Conservation (phyloP, 1,140 invertebrate genomes). For the Drosophila sp. region DNA sequence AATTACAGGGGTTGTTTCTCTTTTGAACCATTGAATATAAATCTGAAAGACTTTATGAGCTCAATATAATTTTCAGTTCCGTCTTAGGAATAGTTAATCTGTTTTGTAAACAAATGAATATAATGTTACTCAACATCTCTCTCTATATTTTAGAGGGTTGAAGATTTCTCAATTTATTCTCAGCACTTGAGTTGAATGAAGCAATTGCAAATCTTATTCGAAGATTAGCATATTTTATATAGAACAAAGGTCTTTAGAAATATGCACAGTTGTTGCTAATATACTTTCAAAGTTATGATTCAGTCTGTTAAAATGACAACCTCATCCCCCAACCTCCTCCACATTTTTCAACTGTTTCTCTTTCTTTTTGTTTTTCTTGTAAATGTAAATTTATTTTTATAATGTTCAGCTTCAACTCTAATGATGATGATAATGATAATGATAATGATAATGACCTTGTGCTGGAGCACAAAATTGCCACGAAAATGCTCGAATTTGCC, state of each 20-base stretch:
- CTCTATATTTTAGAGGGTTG: too few species aligned
- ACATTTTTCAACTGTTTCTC: slow-evolving; percentile 19
- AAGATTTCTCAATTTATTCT: background rate
- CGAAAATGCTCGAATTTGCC: slow-evolving; percentile 51
- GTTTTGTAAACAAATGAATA: too few species aligned
- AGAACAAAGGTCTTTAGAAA: background rate
- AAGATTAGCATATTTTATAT: slow-evolving; percentile 37
- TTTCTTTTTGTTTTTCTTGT: slow-evolving; percentile 8
- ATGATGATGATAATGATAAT: slow-evolving; percentile 53
- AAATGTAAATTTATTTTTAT: slow-evolving; percentile 46
- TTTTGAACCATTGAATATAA: too few species aligned
- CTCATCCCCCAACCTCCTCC: background rate
- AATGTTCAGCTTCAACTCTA: slow-evolving; percentile 36
- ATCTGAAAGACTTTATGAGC: too few species aligned
- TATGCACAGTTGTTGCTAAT: slow-evolving; percentile 36
- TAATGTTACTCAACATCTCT: background rate
- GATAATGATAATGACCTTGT: slow-evolving; percentile 56
- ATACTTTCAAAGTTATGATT: slow-evolving; percentile 34
- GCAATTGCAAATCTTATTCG: slow-evolving; percentile 24
- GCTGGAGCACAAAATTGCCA: slow-evolving; percentile 39
- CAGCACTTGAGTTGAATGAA: slow-evolving; percentile 28
- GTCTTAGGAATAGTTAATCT: too few species aligned
- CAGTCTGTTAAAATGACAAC: slow-evolving; percentile 25
- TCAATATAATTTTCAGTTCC: too few species aligned
- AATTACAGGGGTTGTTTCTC: too few species aligned